phyloP scores from a whole-genome alignment of 2,797 vertebrate genomes.

The Sardinella longiceps region DNA sequence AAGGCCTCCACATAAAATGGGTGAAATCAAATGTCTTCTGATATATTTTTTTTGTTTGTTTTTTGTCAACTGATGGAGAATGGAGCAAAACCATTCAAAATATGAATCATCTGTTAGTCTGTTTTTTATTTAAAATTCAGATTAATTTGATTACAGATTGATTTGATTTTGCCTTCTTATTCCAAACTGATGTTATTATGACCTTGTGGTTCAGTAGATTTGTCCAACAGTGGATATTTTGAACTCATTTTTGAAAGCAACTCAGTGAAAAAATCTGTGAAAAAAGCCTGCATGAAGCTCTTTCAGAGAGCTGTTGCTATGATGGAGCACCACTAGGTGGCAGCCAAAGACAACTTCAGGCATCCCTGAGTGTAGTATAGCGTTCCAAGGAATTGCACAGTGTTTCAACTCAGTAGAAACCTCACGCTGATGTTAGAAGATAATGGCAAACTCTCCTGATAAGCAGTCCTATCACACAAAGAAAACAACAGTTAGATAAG shows the following conservation, averaged over 20 bases:
- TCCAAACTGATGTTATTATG: background rate
- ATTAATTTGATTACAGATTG: background rate
- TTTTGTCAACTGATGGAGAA: background rate
- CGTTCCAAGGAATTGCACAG: background rate
- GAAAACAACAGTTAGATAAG: slow-evolving; percentile 65
- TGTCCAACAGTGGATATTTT: background rate
- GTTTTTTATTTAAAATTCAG: too few relatives aligned
- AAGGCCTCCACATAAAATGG: background rate
- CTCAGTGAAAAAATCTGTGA: background rate
- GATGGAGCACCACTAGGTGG: slow-evolving; percentile 73
- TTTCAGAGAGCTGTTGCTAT: background rate
- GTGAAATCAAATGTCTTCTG: background rate
- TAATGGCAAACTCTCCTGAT: slow-evolving; percentile 68
- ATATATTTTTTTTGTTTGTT: too few relatives aligned
- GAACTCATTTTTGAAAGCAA: background rate
- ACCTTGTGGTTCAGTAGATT: background rate
- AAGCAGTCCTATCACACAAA: slow-evolving; percentile 71
- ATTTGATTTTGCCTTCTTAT: background rate
- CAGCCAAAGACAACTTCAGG: slow-evolving; percentile 81
- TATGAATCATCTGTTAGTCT: background rate
- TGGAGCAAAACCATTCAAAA: background rate
- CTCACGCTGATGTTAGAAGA: slow-evolving; percentile 69
- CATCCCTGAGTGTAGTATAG: slow-evolving; percentile 41
- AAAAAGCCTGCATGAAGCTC: background rate
- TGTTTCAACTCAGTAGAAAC: slow-evolving; percentile 45